phyloP scores from a whole-genome alignment of 2,797 vertebrate species.

The Hoplostethus mediterraneus region DNA sequence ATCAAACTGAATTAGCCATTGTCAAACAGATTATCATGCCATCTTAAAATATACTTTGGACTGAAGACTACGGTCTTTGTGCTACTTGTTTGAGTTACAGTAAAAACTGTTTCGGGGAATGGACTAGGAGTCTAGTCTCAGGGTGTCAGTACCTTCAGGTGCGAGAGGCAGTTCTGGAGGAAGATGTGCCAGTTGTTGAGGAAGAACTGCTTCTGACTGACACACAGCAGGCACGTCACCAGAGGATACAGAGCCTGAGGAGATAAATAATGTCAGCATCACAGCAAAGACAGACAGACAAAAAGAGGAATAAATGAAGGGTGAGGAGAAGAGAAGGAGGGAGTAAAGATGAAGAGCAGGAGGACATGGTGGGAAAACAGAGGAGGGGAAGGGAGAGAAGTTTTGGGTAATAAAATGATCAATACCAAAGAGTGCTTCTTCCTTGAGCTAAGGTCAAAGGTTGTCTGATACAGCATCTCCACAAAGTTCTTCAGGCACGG shows the following conservation, averaged over 20 bases:
- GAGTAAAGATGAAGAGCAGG: slow-evolving; percentile 3
- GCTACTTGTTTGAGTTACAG: slow-evolving; percentile 13
- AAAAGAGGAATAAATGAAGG: slow-evolving; percentile 21
- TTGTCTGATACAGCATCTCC: slow-evolving; percentile 99
- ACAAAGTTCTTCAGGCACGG: slow-evolving; percentile 99
- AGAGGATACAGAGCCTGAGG: slow-evolving; percentile 95
- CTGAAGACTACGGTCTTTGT: slow-evolving; percentile 38
- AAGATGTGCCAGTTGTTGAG: slow-evolving; percentile 99
- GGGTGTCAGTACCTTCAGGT: slow-evolving; percentile 93
- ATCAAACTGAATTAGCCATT: slow-evolving; percentile 40
- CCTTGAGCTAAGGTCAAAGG: slow-evolving; percentile 98
- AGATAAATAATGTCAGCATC: slow-evolving; percentile 48
- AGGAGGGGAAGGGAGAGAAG: neutral
- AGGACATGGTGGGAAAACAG: neutral
- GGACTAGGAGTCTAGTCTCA: neutral
- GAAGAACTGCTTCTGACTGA: slow-evolving; percentile 99
- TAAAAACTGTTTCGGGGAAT: neutral
- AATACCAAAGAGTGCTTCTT: slow-evolving; percentile 99
- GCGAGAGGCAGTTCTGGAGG: slow-evolving; percentile 99
- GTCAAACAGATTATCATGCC: slow-evolving; percentile 14
- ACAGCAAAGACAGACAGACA: neutral
- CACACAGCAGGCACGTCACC: slow-evolving; percentile 99
- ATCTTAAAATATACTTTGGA: slow-evolving; percentile 34
- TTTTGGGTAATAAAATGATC: neutral
- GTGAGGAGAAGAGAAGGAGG: slow-evolving; percentile 20